Evolutionary conservation across 2,113 vertebrate species (phyloP).

Genomic region (Limanda limanda): DNA sequence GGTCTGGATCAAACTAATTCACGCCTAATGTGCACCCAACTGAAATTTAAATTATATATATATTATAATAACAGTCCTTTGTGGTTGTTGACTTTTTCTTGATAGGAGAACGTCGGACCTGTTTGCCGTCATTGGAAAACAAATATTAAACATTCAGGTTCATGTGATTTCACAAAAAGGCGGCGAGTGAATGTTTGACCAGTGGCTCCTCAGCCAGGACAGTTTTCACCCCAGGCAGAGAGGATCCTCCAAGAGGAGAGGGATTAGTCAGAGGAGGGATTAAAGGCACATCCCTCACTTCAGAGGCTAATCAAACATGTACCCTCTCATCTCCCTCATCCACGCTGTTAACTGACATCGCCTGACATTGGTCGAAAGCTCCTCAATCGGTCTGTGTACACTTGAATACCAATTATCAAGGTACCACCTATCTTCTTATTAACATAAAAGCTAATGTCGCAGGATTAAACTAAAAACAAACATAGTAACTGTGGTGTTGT

Average conservation of each 20-base stretch:
- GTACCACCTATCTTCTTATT: conserved; percentile 14
- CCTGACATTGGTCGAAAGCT: conserved; percentile 49
- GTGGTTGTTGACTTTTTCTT: too few relatives aligned
- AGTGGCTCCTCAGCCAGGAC: conserved; percentile 32
- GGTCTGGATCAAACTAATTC: not conserved
- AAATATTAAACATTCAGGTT: not conserved
- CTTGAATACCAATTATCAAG: conserved; percentile 42
- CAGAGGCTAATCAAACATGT: conserved; percentile 76
- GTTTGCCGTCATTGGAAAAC: too few relatives aligned
- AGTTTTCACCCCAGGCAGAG: conserved; percentile 41
- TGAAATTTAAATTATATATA: not conserved
- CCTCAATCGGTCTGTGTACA: conserved; percentile 18
- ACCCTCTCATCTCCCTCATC: conserved; percentile 53
- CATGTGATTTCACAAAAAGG: too few relatives aligned
- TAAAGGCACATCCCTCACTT: conserved; percentile 65
- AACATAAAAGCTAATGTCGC: conserved; percentile 1
- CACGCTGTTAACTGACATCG: conserved; percentile 47
- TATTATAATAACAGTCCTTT: not conserved
- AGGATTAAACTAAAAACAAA: conserved; percentile 13
- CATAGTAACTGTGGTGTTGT: not conserved
- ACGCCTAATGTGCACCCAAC: not conserved
- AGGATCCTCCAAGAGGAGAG: conserved; percentile 67
- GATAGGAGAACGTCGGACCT: too few relatives aligned
- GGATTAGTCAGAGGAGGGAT: conserved; percentile 72
- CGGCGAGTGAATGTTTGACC: conserved; percentile 6